phyloP scores from a whole-genome alignment of 2,888 invertebrate genomes.

The Caenorhabditis zanzibari region DNA sequence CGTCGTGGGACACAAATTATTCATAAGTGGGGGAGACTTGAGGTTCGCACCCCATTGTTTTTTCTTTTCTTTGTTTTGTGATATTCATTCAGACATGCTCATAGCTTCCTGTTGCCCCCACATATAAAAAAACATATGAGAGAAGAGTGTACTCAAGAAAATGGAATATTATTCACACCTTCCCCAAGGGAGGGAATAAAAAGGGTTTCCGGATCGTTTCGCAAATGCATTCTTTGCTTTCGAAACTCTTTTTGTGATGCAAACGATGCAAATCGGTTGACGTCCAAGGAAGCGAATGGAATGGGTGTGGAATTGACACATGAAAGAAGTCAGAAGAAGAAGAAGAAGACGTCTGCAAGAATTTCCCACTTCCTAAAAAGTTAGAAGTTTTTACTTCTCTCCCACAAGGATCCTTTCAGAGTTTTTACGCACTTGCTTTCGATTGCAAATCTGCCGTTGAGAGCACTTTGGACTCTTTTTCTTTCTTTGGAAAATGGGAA shows the following conservation, averaged over 20 bases:
- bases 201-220: conserved; percentile 33
- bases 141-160: background rate
- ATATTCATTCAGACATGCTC: conserved; percentile 22
- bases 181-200: background rate
- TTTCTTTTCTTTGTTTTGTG: background rate
- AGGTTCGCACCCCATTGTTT: background rate
- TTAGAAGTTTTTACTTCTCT: conserved; percentile 20
- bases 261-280: conserved; percentile 43
- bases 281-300: conserved; percentile 35
- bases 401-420: conserved; percentile 21
- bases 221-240: conserved; percentile 19
- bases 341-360: conserved; percentile 31
- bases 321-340: conserved; percentile 3
- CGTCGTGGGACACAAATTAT: conserved; percentile 31
- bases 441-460: conserved; percentile 30
- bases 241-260: conserved; percentile 38
- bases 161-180: background rate
- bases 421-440: conserved; percentile 10
- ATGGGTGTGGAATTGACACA: conserved; percentile 50
- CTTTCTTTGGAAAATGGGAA: background rate
- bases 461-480: conserved; percentile 20
- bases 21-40: conserved; percentile 41
- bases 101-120: conserved; percentile 25
- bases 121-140: background rate
- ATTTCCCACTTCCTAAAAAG: conserved; percentile 4